Conservation (phyloP, 92 coral and sea anemone genomes). For the Bergia sp. region DNA sequence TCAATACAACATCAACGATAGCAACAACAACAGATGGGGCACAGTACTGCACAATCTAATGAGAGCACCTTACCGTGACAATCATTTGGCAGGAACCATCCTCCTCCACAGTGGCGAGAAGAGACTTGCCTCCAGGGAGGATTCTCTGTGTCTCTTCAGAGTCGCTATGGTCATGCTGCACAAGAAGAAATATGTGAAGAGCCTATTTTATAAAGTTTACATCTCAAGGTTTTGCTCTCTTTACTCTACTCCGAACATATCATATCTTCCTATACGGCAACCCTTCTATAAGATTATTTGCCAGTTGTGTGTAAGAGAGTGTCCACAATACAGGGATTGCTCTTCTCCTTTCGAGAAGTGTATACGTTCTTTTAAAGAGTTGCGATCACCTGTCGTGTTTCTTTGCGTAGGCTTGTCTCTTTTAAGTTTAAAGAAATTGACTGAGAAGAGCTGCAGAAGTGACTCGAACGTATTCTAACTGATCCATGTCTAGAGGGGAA, state of each 20-base stretch:
- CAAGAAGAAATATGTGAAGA: background rate
- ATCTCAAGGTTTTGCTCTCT: background rate
- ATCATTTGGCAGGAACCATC: slow-evolving; percentile 66
- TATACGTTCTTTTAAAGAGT: too few species aligned
- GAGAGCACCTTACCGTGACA: slow-evolving; percentile 56
- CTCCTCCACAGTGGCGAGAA: slow-evolving; percentile 53
- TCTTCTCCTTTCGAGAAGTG: too few species aligned
- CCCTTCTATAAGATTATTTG: background rate
- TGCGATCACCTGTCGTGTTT: too few species aligned
- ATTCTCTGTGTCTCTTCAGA: slow-evolving; percentile 43
- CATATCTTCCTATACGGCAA: background rate
- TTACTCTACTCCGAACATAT: background rate
- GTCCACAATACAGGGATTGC: too few species aligned
- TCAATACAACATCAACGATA: background rate
- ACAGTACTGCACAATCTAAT: background rate
- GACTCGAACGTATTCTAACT: too few species aligned
- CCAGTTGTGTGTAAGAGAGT: too few species aligned
- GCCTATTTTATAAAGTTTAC: too few species aligned
- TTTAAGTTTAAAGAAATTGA: too few species aligned
- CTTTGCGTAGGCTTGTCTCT: too few species aligned
- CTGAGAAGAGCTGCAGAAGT: too few species aligned
- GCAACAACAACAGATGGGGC: background rate
- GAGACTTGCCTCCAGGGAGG: slow-evolving; percentile 70
- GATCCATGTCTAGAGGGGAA: too few species aligned
- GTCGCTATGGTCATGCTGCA: slow-evolving; percentile 36